phyloP scores from a whole-genome alignment of 2,888 invertebrate genomes.

The Drosophila macrospina region DNA sequence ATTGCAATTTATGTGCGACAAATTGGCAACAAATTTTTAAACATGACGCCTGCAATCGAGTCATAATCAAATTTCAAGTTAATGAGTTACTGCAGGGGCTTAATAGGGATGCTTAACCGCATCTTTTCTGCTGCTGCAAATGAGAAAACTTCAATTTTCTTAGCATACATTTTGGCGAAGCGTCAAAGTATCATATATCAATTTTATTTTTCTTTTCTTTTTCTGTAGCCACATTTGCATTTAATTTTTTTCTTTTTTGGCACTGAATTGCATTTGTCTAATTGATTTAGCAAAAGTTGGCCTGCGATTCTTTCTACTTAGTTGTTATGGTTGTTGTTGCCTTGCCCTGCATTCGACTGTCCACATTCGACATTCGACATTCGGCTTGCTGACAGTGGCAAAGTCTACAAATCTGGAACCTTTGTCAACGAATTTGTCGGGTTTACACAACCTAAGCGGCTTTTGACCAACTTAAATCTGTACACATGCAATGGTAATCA shows the following conservation, averaged over 20 bases:
- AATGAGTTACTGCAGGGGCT: slow-evolving; percentile 53
- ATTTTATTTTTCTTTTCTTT: slow-evolving; percentile 28
- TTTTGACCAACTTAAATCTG: slow-evolving; percentile 50
- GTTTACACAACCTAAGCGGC: slow-evolving; percentile 76
- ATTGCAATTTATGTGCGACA: slow-evolving; percentile 76
- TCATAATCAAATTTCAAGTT: slow-evolving; percentile 68
- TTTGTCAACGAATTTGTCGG: slow-evolving; percentile 60
- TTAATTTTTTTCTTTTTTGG: slow-evolving; percentile 53
- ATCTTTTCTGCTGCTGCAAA: no score
- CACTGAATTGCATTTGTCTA: slow-evolving; percentile 76
- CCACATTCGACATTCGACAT: background rate
- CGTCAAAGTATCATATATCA: slow-evolving; percentile 7
- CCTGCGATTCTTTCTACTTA: slow-evolving; percentile 6
- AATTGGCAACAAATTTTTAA: slow-evolving; percentile 61
- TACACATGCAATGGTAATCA: slow-evolving; percentile 43
- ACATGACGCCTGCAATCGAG: slow-evolving; percentile 40
- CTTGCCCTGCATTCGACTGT: slow-evolving; percentile 63
- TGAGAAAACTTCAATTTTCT: slow-evolving; percentile 13
- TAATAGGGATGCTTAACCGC: no score
- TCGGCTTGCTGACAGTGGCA: slow-evolving; percentile 60
- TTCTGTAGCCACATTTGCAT: slow-evolving; percentile 61
- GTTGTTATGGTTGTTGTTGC: slow-evolving; percentile 46
- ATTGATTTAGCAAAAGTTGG: slow-evolving; percentile 71
- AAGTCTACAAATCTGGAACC: slow-evolving; percentile 58
- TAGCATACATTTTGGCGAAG: slow-evolving; percentile 62